Evolutionary conservation across 30 jellyfish, hydroid and myxozoan genomes (phyloP).

Genomic region (Turritopsis rubra): DNA sequence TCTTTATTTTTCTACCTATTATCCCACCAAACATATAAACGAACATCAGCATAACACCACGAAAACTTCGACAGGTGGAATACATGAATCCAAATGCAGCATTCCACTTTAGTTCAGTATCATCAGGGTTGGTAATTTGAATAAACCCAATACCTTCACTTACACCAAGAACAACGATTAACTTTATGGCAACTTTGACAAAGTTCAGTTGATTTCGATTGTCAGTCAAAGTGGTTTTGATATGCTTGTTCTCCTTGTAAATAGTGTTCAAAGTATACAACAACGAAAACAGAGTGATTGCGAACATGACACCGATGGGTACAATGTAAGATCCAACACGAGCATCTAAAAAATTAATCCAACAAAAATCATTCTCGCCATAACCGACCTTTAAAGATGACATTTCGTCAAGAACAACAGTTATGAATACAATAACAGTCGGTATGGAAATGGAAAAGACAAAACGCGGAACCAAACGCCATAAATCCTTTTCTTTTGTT

Average conservation of each 20-base stretch:
- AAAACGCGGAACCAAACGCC: not conserved
- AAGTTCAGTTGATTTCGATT: not conserved
- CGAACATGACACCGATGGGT: not conserved
- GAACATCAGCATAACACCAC: constrained; percentile 25
- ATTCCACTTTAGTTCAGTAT: not conserved
- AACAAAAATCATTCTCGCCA: constrained; percentile 6
- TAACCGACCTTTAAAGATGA: not conserved
- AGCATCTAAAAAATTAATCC: constrained; percentile 5
- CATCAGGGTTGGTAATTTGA: not conserved
- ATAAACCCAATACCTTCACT: constrained; percentile 4
- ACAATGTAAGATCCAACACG: constrained; percentile 17
- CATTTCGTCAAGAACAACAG: not conserved
- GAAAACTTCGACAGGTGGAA: constrained; percentile 6
- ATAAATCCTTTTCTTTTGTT: not conserved
- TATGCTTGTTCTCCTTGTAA: not conserved
- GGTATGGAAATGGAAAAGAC: not conserved
- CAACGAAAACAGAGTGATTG: not conserved
- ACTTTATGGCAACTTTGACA: constrained; percentile 9
- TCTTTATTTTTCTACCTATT: not conserved
- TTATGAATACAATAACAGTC: not conserved
- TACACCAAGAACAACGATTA: not conserved
- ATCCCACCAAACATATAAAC: constrained; percentile 2
- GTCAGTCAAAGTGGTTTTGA: not conserved
- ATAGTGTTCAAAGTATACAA: not conserved
- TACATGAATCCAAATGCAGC: constrained; percentile 7